Conservation (phyloP, 2,888 invertebrate genomes). For the Melieria crassipennis region DNA sequence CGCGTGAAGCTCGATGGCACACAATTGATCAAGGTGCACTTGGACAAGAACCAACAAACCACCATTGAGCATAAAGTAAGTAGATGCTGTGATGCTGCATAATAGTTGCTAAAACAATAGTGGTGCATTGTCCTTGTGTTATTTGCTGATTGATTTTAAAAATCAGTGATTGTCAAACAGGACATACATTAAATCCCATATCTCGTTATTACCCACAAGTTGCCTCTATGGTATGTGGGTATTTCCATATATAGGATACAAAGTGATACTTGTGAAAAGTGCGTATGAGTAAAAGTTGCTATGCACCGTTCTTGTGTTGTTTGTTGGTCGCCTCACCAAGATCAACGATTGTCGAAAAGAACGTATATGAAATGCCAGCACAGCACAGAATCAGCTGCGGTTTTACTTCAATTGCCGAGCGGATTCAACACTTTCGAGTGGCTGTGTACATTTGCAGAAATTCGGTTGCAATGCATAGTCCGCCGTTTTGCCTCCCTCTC, state of each 20-base stretch:
- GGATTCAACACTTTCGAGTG: background rate
- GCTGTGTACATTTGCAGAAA: conserved; percentile 41
- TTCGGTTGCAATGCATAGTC: conserved; percentile 15
- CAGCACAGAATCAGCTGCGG: conserved; percentile 45
- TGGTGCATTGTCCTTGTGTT: conserved; percentile 58
- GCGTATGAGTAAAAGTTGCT: background rate
- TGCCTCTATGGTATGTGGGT: conserved; percentile 45
- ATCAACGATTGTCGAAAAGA: conserved; percentile 63
- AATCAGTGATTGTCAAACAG: conserved; percentile 61
- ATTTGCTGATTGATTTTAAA: conserved; percentile 53
- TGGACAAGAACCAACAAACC: conserved; percentile 98
- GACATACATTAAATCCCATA: conserved; percentile 58
- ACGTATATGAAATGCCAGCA: conserved; percentile 51
- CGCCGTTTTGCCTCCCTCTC: conserved; percentile 60
- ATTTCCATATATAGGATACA: conserved; percentile 61
- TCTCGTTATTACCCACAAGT: conserved; percentile 57
- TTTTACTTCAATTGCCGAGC: too few relatives aligned
- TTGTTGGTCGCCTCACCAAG: conserved; percentile 48
- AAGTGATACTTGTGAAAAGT: conserved; percentile 5
- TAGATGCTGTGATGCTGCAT: background rate
- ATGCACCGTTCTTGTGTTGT: conserved; percentile 60
- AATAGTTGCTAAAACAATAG: background rate
- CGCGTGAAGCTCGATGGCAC: conserved; percentile 96
- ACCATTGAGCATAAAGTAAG: conserved; percentile 98
- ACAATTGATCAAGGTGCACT: conserved; percentile 95